A percentile compares a stretch with the other conserved stretches of the same genome.
These are phyloP conservation scores for Tachina grossa DNA, from an alignment of 2,888 invertebrate species.

Conservation along the genomic window DNA sequence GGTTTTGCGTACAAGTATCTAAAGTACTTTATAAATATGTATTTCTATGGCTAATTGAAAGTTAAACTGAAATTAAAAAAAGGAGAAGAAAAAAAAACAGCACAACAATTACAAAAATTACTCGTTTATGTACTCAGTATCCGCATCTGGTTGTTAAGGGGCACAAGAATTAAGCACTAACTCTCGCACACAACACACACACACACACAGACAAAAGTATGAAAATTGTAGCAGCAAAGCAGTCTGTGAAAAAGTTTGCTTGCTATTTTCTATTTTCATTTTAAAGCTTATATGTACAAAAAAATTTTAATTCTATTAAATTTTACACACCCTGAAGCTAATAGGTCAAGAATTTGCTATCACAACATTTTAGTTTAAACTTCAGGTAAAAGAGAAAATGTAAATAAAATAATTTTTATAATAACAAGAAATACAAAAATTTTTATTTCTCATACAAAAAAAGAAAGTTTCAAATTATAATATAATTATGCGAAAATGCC, in stretches of 20 bases:
- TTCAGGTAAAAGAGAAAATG: constrained; percentile 44
- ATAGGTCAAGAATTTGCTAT: constrained; percentile 68
- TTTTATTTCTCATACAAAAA: not conserved
- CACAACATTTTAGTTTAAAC: constrained; percentile 27
- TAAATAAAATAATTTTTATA: constrained; percentile 6
- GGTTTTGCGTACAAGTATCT: not conserved
- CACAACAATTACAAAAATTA: constrained; percentile 2
- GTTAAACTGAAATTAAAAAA: constrained; percentile 48
- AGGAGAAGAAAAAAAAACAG: not conserved
- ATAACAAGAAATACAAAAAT: not conserved
- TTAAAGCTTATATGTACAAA: not conserved
- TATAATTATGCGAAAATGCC: not conserved
- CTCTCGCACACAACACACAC: not conserved
- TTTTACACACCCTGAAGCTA: constrained; percentile 57
- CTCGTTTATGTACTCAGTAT: constrained; percentile 25
- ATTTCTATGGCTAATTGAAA: constrained; percentile 64
- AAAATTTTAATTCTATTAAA: constrained; percentile 45
- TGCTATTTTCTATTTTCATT: constrained; percentile 19
- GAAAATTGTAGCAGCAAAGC: constrained; percentile 13
- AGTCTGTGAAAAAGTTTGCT: constrained; percentile 25
- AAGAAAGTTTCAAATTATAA: not conserved
- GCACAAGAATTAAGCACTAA: constrained; percentile 27
- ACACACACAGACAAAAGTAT: not conserved
- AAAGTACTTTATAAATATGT: constrained; percentile 15
- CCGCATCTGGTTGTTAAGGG: constrained; percentile 33